phyloP scores from a whole-genome alignment of 2,888 invertebrate species.

The Embidobia sp. region DNA sequence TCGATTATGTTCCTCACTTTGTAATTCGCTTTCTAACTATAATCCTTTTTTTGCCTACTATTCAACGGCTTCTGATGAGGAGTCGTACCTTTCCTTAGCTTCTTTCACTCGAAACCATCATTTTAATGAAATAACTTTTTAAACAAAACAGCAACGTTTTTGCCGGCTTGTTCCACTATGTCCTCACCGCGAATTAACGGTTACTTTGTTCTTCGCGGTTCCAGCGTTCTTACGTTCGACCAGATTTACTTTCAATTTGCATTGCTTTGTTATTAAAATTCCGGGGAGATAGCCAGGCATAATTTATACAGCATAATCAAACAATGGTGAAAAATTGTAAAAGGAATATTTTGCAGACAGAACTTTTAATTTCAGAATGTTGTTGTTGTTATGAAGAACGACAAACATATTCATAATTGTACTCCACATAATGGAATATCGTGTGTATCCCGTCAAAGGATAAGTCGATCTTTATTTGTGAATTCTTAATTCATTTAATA shows the following conservation, averaged over 20 bases:
- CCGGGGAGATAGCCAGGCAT: background rate
- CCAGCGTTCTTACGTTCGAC: too few species aligned
- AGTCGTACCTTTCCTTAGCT: too few species aligned
- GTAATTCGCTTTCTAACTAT: too few species aligned
- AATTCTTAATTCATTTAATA: constrained; percentile 11
- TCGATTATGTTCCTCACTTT: constrained; percentile 45
- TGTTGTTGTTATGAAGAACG: background rate
- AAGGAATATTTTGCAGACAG: constrained; percentile 13
- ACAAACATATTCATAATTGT: background rate
- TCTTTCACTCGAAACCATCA: too few species aligned
- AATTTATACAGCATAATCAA: constrained; percentile 19
- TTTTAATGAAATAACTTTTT: too few species aligned
- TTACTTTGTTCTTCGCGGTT: constrained; percentile 22
- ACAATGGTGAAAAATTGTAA: constrained; percentile 12
- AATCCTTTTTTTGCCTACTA: too few species aligned
- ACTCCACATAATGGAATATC: constrained; percentile 2
- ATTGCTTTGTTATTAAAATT: constrained; percentile 20
- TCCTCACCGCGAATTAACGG: too few species aligned
- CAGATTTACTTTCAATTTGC: constrained; percentile 23
- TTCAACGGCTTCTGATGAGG: too few species aligned
- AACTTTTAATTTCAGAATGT: background rate
- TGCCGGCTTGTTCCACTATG: too few species aligned
- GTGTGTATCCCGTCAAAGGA: background rate
- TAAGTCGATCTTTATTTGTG: constrained; percentile 14
- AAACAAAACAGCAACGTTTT: constrained; percentile 18